phyloP scores from a whole-genome alignment of 2,888 invertebrate species.

The Linnaemya tessellans region DNA sequence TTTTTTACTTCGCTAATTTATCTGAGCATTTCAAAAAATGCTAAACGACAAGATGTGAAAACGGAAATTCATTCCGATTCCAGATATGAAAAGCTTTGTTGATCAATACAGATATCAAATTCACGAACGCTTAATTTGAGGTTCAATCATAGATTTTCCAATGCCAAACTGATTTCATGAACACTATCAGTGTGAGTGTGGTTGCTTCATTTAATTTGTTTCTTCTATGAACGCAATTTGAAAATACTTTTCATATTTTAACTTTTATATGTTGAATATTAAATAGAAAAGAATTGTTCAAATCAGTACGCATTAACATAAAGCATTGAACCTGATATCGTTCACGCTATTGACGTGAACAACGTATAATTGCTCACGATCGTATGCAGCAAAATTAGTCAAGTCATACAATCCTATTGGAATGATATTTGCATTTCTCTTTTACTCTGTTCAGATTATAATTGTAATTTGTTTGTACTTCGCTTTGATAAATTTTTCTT shows the following conservation, averaged over 20 bases:
- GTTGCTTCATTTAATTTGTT: not conserved
- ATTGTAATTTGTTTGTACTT: too few relatives aligned
- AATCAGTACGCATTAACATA: not conserved
- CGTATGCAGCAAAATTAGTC: not conserved
- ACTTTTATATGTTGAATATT: not conserved
- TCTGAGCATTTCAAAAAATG: too few relatives aligned
- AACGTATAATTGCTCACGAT: not conserved
- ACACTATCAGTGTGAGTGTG: not conserved
- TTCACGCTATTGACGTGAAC: not conserved
- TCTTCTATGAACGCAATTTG: not conserved
- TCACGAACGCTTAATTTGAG: not conserved
- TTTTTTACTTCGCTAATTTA: too few relatives aligned
- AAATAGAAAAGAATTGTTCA: not conserved
- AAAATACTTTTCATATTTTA: not conserved
- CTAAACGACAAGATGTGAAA: too few relatives aligned
- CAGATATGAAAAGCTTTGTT: too few relatives aligned
- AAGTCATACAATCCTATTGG: too few relatives aligned
- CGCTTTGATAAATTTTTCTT: too few relatives aligned
- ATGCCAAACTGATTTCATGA: not conserved
- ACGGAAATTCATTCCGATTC: too few relatives aligned
- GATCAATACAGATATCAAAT: not conserved
- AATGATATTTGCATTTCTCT: too few relatives aligned
- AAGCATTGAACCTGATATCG: not conserved
- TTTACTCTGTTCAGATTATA: too few relatives aligned
- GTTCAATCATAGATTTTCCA: not conserved